Base-by-base conservation (phyloP, 2,888 invertebrate species). In the Geophilus truncorum region DNA sequence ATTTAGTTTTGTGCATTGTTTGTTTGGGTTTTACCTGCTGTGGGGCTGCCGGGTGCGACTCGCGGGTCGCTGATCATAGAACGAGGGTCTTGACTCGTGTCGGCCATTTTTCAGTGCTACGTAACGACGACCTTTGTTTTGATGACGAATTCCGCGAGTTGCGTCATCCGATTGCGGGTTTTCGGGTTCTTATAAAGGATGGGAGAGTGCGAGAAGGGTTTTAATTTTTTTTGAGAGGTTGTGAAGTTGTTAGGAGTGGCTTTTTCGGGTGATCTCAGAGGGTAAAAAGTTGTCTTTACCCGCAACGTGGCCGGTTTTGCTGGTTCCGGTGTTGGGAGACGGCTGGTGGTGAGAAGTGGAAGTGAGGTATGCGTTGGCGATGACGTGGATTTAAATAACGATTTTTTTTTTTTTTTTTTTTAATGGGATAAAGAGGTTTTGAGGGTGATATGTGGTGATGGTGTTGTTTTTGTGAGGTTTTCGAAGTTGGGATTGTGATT, bases 111-210 rank as follows among this genome's bases (percentile, higher is more conserved):
- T 23, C 25, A 3, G 21, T 62, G 62, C 79, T 25, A 62, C 40
- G 28, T 32, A 30, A 79, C 62, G 78, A 21, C 30, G 34, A 79
- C 36, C 79, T 70, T 32, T 32, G 40, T 18, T 30, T 78, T 70
- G 70, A 70, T 70, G 70, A 70, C 28, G 70, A 70, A 25, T 70
- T 70, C 70, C 70, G 70, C 70, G 28, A 70, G 28, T 70, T 70
- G 70, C 70, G 70, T 70, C 28, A 25, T 70, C 25, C 28, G n/a
- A n/a, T n/a, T n/a, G n/a, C n/a, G n/a, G n/a, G n/a, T n/a, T n/a
- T n/a, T n/a, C n/a, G n/a, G n/a, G n/a, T n/a, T n/a, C n/a, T n/a
- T n/a, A n/a, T n/a, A n/a, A n/a, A n/a, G n/a, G n/a, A n/a, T n/a
- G n/a, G n/a, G n/a, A n/a, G n/a, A n/a, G n/a, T n/a, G n/a, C 15